A percentile compares a stretch with the other conserved stretches of the same genome.
Conservation (phyloP, 2,888 invertebrate species). For the Lamellibrachia columna region DNA sequence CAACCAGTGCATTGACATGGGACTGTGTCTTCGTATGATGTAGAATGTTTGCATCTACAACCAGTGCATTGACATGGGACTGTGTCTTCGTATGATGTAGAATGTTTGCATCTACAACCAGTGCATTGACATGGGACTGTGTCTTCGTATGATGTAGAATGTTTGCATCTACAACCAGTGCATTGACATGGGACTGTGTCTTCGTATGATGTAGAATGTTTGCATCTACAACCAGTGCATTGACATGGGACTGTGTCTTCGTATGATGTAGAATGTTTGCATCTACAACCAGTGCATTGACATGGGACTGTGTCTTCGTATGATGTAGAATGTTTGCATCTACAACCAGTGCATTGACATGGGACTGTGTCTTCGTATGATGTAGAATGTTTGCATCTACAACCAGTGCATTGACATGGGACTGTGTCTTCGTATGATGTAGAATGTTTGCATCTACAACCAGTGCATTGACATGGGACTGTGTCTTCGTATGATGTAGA, state of each 20-base stretch:
- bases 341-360: background rate
- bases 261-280: background rate
- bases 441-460: background rate
- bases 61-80: background rate
- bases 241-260: background rate
- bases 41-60: slow-evolving; percentile 28
- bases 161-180: background rate
- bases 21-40: background rate
- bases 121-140: background rate
- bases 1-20: background rate
- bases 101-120: background rate
- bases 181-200: background rate
- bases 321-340: background rate
- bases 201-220: background rate
- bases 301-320: background rate
- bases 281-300: background rate
- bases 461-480: background rate
- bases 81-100: background rate
- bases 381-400: background rate
- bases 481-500: background rate
- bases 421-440: background rate
- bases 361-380: background rate
- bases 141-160: background rate
- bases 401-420: slow-evolving; percentile 29
- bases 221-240: slow-evolving; percentile 30